These are phyloP conservation scores for Pogonomyrmex californicus DNA, from an alignment of 1,140 invertebrate genomes.

Conservation along the genomic window DNA sequence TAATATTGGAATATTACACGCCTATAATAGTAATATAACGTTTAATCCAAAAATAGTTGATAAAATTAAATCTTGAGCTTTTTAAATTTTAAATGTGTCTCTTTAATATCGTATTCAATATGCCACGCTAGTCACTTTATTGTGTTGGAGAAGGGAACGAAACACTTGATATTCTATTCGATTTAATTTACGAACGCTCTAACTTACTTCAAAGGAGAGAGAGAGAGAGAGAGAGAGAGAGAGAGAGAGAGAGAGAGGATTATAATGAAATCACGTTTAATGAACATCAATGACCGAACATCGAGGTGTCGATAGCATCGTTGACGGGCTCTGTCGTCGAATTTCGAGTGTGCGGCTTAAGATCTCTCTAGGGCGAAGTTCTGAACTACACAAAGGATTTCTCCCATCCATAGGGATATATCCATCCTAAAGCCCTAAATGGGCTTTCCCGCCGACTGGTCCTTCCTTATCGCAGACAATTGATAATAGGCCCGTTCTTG, in stretches of 20 bases:
- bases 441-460: slow-evolving; percentile 33
- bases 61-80: background rate
- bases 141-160: background rate
- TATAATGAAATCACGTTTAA: slow-evolving; percentile 39
- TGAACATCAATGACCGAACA: slow-evolving; percentile 54
- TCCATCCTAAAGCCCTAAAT: slow-evolving; percentile 68
- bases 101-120: background rate
- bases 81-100: background rate
- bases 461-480: slow-evolving; percentile 64
- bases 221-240: background rate
- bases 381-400: slow-evolving; percentile 61
- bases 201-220: slow-evolving; percentile 14
- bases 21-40: background rate
- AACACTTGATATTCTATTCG: background rate
- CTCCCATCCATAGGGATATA: slow-evolving; percentile 23
- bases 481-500: slow-evolving; percentile 65
- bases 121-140: background rate
- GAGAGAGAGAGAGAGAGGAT: background rate
- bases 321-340: slow-evolving; percentile 38
- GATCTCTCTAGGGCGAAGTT: slow-evolving; percentile 38
- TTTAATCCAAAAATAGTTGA: background rate
- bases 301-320: slow-evolving; percentile 55
- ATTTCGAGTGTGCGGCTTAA: slow-evolving; percentile 56
- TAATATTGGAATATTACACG: slow-evolving; percentile 1
- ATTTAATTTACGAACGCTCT: slow-evolving; percentile 19